Percentiles rank a stretch among this genome's conserved stretches.
Evolutionary conservation across 2,113 vertebrate species (phyloP).

Genomic region (Pedetes capensis): DNA sequence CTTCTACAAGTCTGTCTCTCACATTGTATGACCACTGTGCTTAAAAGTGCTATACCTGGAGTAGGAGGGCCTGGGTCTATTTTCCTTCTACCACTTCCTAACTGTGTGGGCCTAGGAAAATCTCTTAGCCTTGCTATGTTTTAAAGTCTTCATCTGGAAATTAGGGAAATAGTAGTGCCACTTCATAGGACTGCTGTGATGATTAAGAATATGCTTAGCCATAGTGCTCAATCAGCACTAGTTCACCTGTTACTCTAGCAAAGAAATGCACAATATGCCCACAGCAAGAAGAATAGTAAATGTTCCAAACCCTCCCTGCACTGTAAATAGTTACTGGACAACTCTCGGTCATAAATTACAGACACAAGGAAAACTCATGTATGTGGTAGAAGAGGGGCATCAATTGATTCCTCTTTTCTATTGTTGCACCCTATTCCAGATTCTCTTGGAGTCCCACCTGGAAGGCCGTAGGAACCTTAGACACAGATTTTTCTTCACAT

Average conservation of each 20-base stretch:
- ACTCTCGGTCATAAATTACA: neutral
- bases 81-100: neutral
- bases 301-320: neutral
- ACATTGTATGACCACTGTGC: neutral
- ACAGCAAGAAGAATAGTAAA: neutral
- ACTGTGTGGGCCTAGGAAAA: neutral
- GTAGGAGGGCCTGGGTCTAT: rapidly evolving
- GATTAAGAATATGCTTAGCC: neutral
- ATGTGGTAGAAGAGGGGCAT: neutral
- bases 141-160: neutral
- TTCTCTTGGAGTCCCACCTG: neutral
- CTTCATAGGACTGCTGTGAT: neutral
- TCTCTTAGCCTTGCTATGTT: neutral
- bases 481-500: neutral
- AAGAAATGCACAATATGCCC: neutral
- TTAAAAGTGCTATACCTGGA: neutral
- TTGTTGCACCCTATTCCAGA: neutral
- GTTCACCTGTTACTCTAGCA: neutral
- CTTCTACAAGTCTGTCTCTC: neutral
- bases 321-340: neutral
- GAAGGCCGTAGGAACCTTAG: neutral
- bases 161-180: neutral
- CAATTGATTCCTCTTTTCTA: neutral
- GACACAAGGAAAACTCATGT: neutral
- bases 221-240: neutral